These are phyloP conservation scores for Drosophila kuntzei DNA, from an alignment of 2,888 invertebrate genomes.

Conservation along the genomic window DNA sequence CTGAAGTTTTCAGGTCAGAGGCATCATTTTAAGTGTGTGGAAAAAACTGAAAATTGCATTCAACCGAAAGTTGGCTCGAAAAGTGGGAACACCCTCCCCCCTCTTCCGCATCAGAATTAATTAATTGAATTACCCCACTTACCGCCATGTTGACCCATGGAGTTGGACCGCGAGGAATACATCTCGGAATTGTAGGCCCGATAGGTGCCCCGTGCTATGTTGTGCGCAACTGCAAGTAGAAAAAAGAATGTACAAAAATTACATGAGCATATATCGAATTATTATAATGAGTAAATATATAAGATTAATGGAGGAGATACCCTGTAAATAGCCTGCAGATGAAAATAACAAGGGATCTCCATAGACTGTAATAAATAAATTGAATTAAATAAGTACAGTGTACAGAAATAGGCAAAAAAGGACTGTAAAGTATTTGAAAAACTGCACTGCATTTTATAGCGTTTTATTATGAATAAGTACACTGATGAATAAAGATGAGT, in stretches of 20 bases:
- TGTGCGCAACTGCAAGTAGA: slow-evolving; percentile 63
- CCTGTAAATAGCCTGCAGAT: background rate
- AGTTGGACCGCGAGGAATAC: slow-evolving; percentile 42
- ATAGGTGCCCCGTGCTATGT: slow-evolving; percentile 53
- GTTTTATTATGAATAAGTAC: too few species aligned
- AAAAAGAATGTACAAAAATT: slow-evolving; percentile 4
- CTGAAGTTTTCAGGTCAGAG: slow-evolving; percentile 37
- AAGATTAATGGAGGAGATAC: background rate
- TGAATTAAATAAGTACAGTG: too few species aligned
- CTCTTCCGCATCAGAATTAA: slow-evolving; percentile 9
- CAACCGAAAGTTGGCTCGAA: slow-evolving; percentile 4
- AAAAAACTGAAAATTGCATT: slow-evolving; percentile 37
- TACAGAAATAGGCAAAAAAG: too few species aligned
- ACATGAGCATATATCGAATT: background rate
- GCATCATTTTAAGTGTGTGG: slow-evolving; percentile 39
- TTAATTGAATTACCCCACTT: slow-evolving; percentile 57
- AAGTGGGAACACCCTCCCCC: background rate
- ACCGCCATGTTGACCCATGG: slow-evolving; percentile 57
- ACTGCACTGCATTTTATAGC: too few species aligned
- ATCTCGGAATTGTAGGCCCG: slow-evolving; percentile 59
- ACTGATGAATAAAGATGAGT: too few species aligned
- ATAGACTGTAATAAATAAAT: too few species aligned
- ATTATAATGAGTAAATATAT: background rate
- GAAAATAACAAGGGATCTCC: background rate
- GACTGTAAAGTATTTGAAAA: too few species aligned